Percentiles rank a stretch among this genome's conserved stretches.
phyloP scores from a whole-genome alignment of 1,140 invertebrate species.

The Helicoverpa zea region DNA sequence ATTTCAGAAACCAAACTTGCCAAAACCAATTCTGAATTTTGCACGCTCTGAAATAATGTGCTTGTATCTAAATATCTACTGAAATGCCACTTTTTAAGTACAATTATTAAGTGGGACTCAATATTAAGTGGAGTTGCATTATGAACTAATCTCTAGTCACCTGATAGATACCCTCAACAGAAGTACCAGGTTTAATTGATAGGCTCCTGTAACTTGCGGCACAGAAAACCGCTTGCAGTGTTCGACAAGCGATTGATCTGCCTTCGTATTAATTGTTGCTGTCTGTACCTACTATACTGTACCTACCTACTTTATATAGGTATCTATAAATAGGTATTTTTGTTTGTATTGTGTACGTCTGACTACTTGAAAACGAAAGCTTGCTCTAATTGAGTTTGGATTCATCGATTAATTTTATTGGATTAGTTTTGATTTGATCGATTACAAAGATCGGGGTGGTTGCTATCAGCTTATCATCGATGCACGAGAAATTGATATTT shows the following conservation, averaged over 20 bases:
- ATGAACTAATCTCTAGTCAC: too few species aligned
- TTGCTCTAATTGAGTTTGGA: conserved; percentile 5
- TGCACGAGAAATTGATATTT: too few species aligned
- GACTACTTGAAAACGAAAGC: conserved; percentile 10
- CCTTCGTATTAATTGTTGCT: conserved; percentile 81
- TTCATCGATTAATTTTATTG: background rate
- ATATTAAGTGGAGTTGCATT: too few species aligned
- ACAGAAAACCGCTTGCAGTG: conserved; percentile 66
- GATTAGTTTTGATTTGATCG: background rate
- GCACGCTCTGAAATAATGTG: too few species aligned
- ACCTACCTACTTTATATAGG: conserved; percentile 5
- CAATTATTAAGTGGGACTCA: too few species aligned
- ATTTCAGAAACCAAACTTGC: too few species aligned
- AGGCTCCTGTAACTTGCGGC: conserved; percentile 48
- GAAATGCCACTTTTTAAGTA: too few species aligned
- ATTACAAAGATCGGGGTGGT: too few species aligned
- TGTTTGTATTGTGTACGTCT: conserved; percentile 24
- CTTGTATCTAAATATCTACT: too few species aligned
- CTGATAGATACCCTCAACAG: background rate
- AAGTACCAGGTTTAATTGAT: background rate
- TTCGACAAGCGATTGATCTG: conserved; percentile 84
- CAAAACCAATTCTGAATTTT: too few species aligned
- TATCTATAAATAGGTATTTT: background rate
- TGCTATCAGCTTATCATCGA: too few species aligned
- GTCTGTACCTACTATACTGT: conserved; percentile 65